Evolutionary conservation across 92 coral and sea anemone species (phyloP).

Genomic region (Heliopora coerulea): DNA sequence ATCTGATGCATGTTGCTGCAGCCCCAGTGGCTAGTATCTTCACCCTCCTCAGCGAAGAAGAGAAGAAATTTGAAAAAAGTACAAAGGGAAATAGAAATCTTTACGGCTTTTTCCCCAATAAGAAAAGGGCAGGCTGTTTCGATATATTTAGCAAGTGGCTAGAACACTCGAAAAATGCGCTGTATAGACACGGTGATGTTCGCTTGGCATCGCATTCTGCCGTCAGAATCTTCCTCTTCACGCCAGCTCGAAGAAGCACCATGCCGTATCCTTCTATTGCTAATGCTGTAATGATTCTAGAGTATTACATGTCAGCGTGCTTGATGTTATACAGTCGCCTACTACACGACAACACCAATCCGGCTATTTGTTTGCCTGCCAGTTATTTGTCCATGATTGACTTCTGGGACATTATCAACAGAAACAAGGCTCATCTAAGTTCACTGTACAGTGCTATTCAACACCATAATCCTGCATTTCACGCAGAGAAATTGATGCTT

Average conservation of each 20-base stretch:
- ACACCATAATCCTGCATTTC: conserved; percentile 19
- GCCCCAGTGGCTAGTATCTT: conserved; percentile 27
- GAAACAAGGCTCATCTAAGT: conserved; percentile 40
- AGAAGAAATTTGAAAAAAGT: conserved; percentile 37
- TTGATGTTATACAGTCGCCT: conserved; percentile 67
- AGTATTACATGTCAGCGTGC: conserved; percentile 67
- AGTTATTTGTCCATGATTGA: conserved; percentile 66
- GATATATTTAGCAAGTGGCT: conserved; percentile 60
- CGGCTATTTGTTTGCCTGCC: conserved; percentile 73
- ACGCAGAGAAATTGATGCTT: conserved; percentile 33
- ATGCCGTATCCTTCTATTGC: conserved; percentile 68
- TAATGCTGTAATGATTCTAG: conserved; percentile 74
- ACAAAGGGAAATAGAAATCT: not conserved
- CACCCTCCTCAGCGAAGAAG: conserved; percentile 58
- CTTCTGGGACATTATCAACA: conserved; percentile 62
- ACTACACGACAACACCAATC: conserved; percentile 23
- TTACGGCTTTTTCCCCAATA: conserved; percentile 60
- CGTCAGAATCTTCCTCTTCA: conserved; percentile 64
- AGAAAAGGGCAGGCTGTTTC: conserved; percentile 38
- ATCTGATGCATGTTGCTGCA: conserved; percentile 55
- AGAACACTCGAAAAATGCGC: conserved; percentile 58
- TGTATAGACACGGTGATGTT: conserved; percentile 60
- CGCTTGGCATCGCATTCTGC: conserved; percentile 53
- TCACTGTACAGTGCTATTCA: conserved; percentile 58
- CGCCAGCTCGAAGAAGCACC: conserved; percentile 57